Evolutionary conservation across 2,888 invertebrate species (phyloP), one percentile per base, ranked within the genome.

Genomic region (Byasa hedistus): DNA sequence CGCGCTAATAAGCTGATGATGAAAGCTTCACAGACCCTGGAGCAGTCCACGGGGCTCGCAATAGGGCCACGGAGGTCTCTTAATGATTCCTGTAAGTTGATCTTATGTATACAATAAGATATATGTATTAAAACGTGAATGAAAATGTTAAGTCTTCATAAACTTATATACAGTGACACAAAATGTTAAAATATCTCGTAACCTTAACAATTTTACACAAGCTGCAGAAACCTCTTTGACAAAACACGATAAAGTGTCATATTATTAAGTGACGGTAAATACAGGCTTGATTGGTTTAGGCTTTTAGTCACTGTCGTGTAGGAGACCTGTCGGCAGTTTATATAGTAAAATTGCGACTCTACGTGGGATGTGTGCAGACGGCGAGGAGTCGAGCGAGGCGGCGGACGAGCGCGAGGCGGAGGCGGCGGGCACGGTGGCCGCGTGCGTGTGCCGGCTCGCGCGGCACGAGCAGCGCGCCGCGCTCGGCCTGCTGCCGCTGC

Each of bases 401-500:
- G 76, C 85, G 63, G 90, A 89, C 66, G 89, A 88, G 71, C 81
- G 81, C 75, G 90, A 88, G 74, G 85, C 84, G 61, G 83, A 83
- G 75, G 71, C 81, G 69, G 87, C 85, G 10, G 89, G 98, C 69
- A 94, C 96, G 56, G 93, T 96, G 76, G 94, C 98, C 5, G 95
- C 96, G 44, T 97, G 96, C 1, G 90, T 98, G 68, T 95, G 96
- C 69, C 95, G 96, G 66, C 90, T 98, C 22, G 96, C 98, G 93
- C 96, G 98, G 75, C 95, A 96, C 83, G 98, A 99, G 85, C 94
- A 96, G 71, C 93, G 95, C 60, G 86, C 96, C 44, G 95, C 98
- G 93, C 94, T 95, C 61, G 96, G 96, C 44, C 95, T 98, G 12
- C 95, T 98, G 78, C 96, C 97, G 12, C 87, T 94, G 69, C 94